phyloP scores from a whole-genome alignment of 2,797 vertebrate species.

The Rhynchonycteris naso region DNA sequence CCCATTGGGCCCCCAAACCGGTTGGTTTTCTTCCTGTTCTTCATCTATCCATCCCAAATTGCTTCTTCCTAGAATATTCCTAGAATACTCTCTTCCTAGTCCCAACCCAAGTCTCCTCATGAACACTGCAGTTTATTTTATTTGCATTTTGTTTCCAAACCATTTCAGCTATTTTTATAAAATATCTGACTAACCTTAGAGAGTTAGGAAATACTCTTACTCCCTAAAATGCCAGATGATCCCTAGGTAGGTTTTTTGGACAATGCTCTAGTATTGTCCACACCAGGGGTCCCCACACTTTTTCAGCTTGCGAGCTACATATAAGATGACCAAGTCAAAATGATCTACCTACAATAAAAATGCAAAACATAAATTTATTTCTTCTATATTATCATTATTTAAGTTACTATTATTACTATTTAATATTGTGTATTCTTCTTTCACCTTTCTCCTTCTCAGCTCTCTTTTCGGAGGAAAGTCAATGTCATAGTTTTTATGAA shows the following conservation, averaged over 20 bases:
- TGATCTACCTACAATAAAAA: too few species aligned
- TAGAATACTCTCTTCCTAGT: neutral
- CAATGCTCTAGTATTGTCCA: neutral
- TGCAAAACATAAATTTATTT: too few species aligned
- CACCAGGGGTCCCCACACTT: too few species aligned
- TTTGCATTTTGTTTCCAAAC: slow-evolving; percentile 10
- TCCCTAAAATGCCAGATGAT: neutral
- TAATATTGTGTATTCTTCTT: too few species aligned
- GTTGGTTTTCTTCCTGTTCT: neutral
- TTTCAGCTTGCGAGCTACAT: too few species aligned
- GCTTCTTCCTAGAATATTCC: neutral
- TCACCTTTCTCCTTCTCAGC: too few species aligned
- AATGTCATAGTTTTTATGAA: too few species aligned
- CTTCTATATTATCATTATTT: too few species aligned
- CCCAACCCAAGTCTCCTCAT: neutral
- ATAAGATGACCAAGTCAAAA: too few species aligned
- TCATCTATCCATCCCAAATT: neutral
- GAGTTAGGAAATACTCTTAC: neutral
- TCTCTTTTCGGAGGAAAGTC: too few species aligned
- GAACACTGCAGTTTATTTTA: neutral
- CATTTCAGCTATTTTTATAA: slow-evolving; percentile 10
- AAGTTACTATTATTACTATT: too few species aligned
- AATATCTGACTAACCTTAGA: neutral
- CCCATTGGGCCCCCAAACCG: neutral
- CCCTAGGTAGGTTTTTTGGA: neutral